A percentile compares a stretch with the other conserved stretches of the same genome.
phyloP scores from a whole-genome alignment of 1,140 invertebrate species.

The Solenopsis invicta region DNA sequence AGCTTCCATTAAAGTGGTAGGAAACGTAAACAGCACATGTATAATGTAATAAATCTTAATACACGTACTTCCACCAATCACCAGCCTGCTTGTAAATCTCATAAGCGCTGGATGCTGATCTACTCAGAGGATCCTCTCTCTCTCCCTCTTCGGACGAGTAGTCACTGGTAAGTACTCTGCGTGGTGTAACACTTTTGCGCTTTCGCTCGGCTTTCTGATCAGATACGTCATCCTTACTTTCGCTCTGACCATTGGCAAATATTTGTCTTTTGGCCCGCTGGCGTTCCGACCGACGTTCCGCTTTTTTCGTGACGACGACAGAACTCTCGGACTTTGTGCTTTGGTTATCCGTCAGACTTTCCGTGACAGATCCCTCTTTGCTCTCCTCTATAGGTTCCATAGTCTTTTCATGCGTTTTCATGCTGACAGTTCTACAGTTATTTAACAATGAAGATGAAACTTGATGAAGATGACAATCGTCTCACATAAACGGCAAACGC shows the following conservation, averaged over 20 bases:
- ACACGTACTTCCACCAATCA: slow-evolving; percentile 87
- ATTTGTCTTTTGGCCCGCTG: slow-evolving; percentile 82
- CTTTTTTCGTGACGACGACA: slow-evolving; percentile 69
- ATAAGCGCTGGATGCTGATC: slow-evolving; percentile 78
- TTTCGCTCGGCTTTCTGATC: slow-evolving; percentile 66
- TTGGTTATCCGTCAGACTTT: slow-evolving; percentile 42
- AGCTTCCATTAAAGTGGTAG: not conserved
- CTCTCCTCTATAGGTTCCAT: slow-evolving; percentile 78
- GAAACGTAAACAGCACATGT: not conserved
- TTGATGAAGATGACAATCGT: not conserved
- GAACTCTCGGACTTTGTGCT: slow-evolving; percentile 74
- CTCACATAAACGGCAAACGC: not conserved
- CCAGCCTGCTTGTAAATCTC: slow-evolving; percentile 85
- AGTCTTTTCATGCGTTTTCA: slow-evolving; percentile 76
- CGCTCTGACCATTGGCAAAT: slow-evolving; percentile 81
- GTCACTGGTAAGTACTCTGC: slow-evolving; percentile 81
- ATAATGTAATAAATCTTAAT: too few species aligned
- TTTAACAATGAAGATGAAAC: not conserved
- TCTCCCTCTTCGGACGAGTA: slow-evolving; percentile 85
- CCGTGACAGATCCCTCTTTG: slow-evolving; percentile 44
- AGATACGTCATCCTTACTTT: slow-evolving; percentile 70
- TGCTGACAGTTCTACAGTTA: slow-evolving; percentile 68
- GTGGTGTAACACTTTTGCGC: slow-evolving; percentile 73
- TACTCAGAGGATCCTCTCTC: slow-evolving; percentile 78
- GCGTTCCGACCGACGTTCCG: slow-evolving; percentile 81